Conservation (phyloP, 2,888 invertebrate genomes). For the Scaptomyza polygonia region DNA sequence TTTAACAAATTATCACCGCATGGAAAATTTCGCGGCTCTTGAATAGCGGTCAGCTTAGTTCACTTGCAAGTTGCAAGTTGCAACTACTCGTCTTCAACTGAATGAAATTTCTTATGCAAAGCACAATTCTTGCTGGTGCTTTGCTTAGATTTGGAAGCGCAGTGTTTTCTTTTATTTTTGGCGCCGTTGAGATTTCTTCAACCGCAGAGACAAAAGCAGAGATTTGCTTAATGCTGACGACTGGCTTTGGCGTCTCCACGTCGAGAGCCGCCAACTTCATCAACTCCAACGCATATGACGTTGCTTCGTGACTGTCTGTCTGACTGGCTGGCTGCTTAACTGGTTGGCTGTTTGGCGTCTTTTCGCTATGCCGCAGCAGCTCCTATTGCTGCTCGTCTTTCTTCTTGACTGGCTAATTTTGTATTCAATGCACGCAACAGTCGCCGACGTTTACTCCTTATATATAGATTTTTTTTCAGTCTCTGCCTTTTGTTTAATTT, state of each 20-base stretch:
- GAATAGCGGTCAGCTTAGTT: background rate
- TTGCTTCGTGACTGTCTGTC: constrained; percentile 38
- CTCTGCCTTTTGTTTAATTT: constrained; percentile 36
- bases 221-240: constrained; percentile 31
- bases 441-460: constrained; percentile 64
- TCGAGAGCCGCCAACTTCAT: constrained; percentile 48
- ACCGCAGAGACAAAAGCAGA: constrained; percentile 12
- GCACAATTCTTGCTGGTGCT: constrained; percentile 42
- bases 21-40: background rate
- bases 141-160: constrained; percentile 41
- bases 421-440: constrained; percentile 75
- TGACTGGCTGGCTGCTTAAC: constrained; percentile 15
- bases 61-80: background rate
- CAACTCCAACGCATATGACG: constrained; percentile 26
- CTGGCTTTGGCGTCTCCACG: constrained; percentile 19
- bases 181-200: constrained; percentile 30
- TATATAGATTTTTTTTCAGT: constrained; percentile 25
- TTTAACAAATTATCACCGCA: constrained; percentile 46
- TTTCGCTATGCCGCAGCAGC: background rate
- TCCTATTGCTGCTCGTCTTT: background rate
- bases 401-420: constrained; percentile 60
- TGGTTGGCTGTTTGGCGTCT: constrained; percentile 7
- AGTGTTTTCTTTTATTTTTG: constrained; percentile 10
- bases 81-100: background rate
- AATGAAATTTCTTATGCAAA: constrained; percentile 36